Base-by-base conservation (phyloP, 2,113 vertebrate species). In the Felis chaus region DNA sequence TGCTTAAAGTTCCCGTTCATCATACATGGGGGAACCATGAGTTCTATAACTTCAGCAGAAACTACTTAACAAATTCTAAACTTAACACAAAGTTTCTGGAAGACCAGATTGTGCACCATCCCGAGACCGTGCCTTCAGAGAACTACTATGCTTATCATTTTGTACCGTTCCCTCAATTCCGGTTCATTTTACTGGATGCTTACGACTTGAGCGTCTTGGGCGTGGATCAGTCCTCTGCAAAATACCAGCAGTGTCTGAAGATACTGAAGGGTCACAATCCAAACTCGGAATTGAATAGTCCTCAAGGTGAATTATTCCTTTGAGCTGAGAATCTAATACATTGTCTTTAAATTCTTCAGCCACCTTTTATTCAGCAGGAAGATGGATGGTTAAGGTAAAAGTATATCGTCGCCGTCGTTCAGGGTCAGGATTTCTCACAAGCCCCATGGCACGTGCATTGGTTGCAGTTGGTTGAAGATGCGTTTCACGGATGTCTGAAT, bases 21-120 rank as follows among this genome's bases (percentile, higher is more conserved):
- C 99, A 99, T 45, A 98, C 99, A 0, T 99, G 99, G 99, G 99
- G 99, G 1, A 99, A 99, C 98, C 99, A 99, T 39, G 99, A 99
- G 97, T 98, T 99, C 7, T 99, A 99, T 41, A 99, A 99, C 98
- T 99, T 99, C 98, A 99, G 98, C 96, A 98, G 99, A 97, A 97
- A 98, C 33, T 97, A 94, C 65, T 98, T 99, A 96, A 91, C 95
- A 33, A 81, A 55, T 14, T 99, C 98, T 0, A 79, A 92, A 69
- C 99, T 99, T 71, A 99, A 99, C 98, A 99, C 98, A 78, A 97
- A 97, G 0, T 94, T 57, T 1, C 86, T 96, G 19, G 73, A 97
- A 45, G 98, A 96, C 1, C 7, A 74, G 0, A 94, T 71, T 19
- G 76, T 25, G 29, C 11, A 25, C 45, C 94, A 71, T 50, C 92